A percentile compares a stretch with the other conserved stretches of the same genome.
Conservation (phyloP, 2,113 vertebrate genomes). For the Motacilla tschutschensis region DNA sequence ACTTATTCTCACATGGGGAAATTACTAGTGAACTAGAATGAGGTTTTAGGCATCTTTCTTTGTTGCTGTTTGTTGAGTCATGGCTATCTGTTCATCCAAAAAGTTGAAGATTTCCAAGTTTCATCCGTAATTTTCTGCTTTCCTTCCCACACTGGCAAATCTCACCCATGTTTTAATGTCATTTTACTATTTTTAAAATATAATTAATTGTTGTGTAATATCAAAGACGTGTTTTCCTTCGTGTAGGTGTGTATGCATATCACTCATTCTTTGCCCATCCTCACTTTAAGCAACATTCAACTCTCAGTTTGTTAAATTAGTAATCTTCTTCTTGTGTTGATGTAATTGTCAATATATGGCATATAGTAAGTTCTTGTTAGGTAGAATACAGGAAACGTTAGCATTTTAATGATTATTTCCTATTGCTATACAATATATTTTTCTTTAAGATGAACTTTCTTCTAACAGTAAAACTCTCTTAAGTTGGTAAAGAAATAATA, state of each 20-base stretch:
- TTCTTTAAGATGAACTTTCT: neutral
- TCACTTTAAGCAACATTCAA: neutral
- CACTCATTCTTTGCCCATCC: neutral
- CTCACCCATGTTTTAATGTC: neutral
- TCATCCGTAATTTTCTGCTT: neutral
- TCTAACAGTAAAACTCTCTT: neutral
- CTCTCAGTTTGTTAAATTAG: neutral
- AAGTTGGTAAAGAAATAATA: neutral
- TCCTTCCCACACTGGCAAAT: neutral
- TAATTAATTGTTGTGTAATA: neutral
- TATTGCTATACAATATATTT: neutral
- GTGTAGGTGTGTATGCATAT: neutral
- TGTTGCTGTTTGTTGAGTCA: neutral
- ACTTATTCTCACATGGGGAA: neutral
- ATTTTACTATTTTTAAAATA: neutral
- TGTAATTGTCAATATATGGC: neutral
- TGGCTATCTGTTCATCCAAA: neutral
- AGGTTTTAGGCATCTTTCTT: neutral
- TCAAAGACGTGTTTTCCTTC: neutral
- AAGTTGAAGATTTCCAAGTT: neutral
- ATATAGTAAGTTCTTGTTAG: neutral
- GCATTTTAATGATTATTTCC: neutral
- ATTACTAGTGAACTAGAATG: neutral
- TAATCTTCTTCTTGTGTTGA: neutral
- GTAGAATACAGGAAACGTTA: neutral